Evolutionary conservation across 2,888 invertebrate species (phyloP).

Genomic region (Stenolophus ochropezus): DNA sequence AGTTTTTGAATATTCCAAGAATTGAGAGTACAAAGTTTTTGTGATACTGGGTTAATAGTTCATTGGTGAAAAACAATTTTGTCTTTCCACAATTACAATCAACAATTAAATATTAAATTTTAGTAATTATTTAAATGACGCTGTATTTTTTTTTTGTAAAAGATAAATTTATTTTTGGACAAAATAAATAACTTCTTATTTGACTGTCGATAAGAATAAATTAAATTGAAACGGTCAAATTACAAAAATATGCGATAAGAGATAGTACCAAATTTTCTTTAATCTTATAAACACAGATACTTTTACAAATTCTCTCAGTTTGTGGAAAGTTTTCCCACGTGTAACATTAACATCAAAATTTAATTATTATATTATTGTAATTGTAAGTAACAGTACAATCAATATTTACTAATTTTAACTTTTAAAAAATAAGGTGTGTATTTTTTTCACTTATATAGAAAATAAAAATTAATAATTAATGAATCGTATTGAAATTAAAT

Average conservation of each 20-base stretch:
- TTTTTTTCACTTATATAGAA: not conserved
- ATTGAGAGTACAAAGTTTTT: not conserved
- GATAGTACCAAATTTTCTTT: not conserved
- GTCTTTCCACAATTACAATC: no score
- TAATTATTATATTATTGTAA: not conserved
- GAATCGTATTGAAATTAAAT: constrained; percentile 20
- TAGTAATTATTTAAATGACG: not conserved
- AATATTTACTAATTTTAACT: no score
- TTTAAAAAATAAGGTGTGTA: not conserved
- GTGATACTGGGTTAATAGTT: not conserved
- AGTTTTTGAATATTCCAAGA: not conserved
- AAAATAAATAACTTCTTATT: not conserved
- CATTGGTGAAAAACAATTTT: not conserved
- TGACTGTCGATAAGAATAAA: not conserved
- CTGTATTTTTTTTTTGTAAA: not conserved
- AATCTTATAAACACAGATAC: not conserved
- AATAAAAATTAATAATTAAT: not conserved
- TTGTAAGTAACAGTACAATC: no score
- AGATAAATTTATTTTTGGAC: not conserved
- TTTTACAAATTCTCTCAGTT: not conserved
- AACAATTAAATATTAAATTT: not conserved
- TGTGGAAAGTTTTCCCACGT: not conserved
- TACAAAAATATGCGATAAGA: not conserved
- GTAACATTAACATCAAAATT: not conserved
- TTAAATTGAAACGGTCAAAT: not conserved